Conservation (phyloP, 2,888 invertebrate genomes). For the Drosophila stalkeri region DNA sequence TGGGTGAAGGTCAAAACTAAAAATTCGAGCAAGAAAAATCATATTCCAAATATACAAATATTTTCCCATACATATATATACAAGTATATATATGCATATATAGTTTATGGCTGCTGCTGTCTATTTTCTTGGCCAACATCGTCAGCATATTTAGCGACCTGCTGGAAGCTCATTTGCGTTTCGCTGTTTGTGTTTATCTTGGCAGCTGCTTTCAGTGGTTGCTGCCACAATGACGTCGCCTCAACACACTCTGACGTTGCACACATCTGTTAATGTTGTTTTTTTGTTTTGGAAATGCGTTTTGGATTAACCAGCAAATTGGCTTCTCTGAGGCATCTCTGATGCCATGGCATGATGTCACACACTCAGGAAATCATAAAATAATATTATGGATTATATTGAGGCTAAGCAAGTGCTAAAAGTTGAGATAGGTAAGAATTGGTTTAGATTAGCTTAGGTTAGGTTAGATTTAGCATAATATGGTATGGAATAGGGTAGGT, state of each 20-base stretch:
- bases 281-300: constrained; percentile 64
- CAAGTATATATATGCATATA: not conserved
- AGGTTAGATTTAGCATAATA: not conserved
- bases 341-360: constrained; percentile 34
- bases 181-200: constrained; percentile 55
- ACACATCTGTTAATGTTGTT: constrained; percentile 35
- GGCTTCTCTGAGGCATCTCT: constrained; percentile 23
- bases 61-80: not conserved
- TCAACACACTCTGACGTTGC: constrained; percentile 59
- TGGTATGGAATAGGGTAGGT: not conserved
- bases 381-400: not conserved
- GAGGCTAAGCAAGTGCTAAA: not conserved
- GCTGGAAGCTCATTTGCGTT: constrained; percentile 55
- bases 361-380: not conserved
- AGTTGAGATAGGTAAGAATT: constrained; percentile 3
- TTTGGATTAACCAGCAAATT: constrained; percentile 45
- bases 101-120: constrained; percentile 30
- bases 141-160: constrained; percentile 54
- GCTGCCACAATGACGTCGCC: constrained; percentile 57
- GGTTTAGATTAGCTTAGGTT: not conserved
- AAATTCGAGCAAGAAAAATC: not conserved
- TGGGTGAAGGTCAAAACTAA: constrained; percentile 68
- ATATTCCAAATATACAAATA: constrained; percentile 1
- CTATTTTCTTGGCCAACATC: constrained; percentile 27
- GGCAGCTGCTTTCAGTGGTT: constrained; percentile 55